phyloP scores from a whole-genome alignment of 1,140 invertebrate species.

The Portunus trituberculatus region DNA sequence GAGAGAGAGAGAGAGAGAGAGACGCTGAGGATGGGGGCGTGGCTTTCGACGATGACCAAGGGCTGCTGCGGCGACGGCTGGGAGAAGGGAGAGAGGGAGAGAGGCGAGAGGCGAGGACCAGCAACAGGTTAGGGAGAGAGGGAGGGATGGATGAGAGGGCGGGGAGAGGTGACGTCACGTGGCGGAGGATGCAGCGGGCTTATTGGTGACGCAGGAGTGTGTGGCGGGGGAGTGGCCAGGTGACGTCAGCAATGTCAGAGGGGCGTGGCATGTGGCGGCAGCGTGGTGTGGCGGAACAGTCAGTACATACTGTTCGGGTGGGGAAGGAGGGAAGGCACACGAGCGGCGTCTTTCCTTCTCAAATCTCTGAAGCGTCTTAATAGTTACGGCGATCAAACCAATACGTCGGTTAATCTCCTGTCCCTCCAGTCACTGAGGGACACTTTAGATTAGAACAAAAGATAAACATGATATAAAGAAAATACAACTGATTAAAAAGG shows the following conservation, averaged over 20 bases:
- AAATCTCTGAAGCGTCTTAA: too few relatives aligned
- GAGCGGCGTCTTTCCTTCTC: not conserved
- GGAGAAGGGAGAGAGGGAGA: too few relatives aligned
- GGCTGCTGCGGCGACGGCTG: too few relatives aligned
- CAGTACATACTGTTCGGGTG: not conserved
- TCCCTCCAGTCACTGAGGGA: not conserved
- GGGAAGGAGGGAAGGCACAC: not conserved
- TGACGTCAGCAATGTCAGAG: not conserved
- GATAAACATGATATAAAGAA: not conserved
- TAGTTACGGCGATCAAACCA: too few relatives aligned
- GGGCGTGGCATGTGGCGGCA: not conserved
- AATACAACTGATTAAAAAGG: too few relatives aligned
- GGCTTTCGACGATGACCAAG: too few relatives aligned
- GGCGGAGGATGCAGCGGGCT: too few relatives aligned
- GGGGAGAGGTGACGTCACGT: not conserved
- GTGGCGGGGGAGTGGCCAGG: not conserved
- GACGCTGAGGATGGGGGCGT: not conserved
- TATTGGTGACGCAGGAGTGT: too few relatives aligned
- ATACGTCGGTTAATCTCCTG: not conserved
- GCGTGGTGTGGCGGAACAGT: not conserved
- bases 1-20: slow-evolving; percentile 11
- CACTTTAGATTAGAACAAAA: not conserved
- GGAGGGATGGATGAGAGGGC: not conserved
- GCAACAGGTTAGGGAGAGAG: too few relatives aligned
- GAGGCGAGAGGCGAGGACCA: too few relatives aligned